Conservation (phyloP, 2,113 vertebrate species). For the Esox niger region DNA sequence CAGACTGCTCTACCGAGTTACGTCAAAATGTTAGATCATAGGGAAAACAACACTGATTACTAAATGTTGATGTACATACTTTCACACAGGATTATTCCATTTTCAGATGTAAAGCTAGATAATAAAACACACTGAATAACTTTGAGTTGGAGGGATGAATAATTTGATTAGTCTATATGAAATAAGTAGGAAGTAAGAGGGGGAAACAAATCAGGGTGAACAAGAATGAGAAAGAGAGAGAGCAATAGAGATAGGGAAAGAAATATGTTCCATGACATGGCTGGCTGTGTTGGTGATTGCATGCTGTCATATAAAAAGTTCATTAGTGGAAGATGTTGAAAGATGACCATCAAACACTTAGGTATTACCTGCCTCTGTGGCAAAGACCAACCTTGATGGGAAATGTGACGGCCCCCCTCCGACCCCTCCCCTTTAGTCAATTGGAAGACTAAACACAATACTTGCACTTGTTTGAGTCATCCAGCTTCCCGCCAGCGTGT, state of each 20-base stretch:
- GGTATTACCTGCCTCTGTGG: conserved; percentile 20
- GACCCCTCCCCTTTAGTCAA: not conserved
- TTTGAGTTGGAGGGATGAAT: too few relatives aligned
- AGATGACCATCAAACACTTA: conserved; percentile 20
- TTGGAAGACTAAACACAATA: conserved; percentile 28
- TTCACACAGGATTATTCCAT: not conserved
- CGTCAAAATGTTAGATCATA: not conserved
- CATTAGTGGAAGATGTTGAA: conserved; percentile 42
- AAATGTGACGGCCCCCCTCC: not conserved
- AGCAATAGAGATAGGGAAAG: not conserved
- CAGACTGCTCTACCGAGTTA: not conserved
- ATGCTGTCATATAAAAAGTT: conserved; percentile 34
- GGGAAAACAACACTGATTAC: not conserved
- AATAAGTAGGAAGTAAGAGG: not conserved
- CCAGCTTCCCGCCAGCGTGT: conserved; percentile 16
- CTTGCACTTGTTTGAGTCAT: conserved; percentile 32
- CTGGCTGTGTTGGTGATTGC: conserved; percentile 22
- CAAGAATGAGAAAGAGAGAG: not conserved
- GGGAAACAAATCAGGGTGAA: not conserved
- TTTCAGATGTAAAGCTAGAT: not conserved
- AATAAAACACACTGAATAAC: too few relatives aligned
- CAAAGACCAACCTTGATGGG: conserved; percentile 9
- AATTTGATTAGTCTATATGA: too few relatives aligned
- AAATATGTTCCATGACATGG: conserved; percentile 6
- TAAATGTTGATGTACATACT: not conserved